These are phyloP conservation scores for Setophaga petechia DNA, from an alignment of 2,113 vertebrate genomes.

Conservation along the genomic window DNA sequence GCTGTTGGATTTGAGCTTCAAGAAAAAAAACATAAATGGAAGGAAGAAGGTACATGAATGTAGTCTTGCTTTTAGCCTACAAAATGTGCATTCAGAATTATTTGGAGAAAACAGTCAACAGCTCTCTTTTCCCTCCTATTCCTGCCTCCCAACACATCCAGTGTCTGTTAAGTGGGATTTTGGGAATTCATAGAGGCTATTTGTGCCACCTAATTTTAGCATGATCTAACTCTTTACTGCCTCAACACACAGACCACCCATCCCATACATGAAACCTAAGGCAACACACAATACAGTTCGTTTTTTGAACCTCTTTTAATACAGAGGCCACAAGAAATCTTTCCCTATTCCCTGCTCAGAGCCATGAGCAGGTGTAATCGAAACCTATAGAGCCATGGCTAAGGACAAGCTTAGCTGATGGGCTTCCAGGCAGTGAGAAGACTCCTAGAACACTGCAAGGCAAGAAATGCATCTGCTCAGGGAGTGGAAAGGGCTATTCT, in stretches of 20 bases:
- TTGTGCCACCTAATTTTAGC: background rate
- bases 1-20: background rate
- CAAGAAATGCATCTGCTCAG: background rate
- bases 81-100: background rate
- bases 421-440: background rate
- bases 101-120: background rate
- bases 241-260: background rate
- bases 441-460: background rate
- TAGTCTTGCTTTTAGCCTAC: background rate
- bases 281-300: background rate
- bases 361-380: too few relatives aligned
- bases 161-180: background rate
- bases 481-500: background rate
- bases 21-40: background rate
- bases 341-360: background rate
- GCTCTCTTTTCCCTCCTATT: background rate
- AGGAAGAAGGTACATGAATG: background rate
- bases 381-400: background rate
- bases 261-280: background rate
- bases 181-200: background rate
- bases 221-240: background rate
- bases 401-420: background rate
- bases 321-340: background rate
- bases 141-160: background rate
- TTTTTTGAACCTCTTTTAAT: background rate